Evolutionary conservation across 2,888 invertebrate genomes (phyloP).

Genomic region (Meiosimyza decipiens): DNA sequence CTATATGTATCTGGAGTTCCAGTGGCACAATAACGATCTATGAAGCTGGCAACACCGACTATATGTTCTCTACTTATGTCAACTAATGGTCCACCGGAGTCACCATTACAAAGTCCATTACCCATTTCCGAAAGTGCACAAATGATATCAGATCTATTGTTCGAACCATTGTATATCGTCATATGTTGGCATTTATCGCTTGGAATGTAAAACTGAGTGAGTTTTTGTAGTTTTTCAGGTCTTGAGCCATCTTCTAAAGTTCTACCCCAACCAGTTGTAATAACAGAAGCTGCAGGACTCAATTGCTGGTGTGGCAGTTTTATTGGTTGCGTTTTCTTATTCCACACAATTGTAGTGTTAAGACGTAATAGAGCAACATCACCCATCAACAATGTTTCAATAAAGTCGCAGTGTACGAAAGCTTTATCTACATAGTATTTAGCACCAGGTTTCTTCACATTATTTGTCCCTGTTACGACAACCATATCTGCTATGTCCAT

Average conservation of each 20-base stretch:
- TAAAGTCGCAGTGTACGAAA: conserved; percentile 56
- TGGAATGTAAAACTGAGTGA: too few species aligned
- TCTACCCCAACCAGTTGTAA: too few species aligned
- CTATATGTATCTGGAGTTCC: conserved; percentile 58
- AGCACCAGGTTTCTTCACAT: conserved; percentile 49
- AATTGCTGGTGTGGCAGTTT: conserved; percentile 69
- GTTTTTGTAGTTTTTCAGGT: too few species aligned
- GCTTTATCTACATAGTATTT: conserved; percentile 51
- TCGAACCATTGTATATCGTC: too few species aligned
- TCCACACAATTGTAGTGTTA: conserved; percentile 68
- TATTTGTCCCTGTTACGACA: conserved; percentile 55
- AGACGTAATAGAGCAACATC: conserved; percentile 77
- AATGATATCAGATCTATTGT: too few species aligned
- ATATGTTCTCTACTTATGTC: too few species aligned
- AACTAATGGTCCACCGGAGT: too few species aligned
- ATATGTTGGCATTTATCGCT: too few species aligned
- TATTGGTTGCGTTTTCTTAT: conserved; percentile 69
- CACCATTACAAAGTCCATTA: too few species aligned
- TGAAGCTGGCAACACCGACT: conserved; percentile 53
- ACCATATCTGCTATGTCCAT: conserved; percentile 44
- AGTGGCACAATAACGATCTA: conserved; percentile 67
- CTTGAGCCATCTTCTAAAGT: too few species aligned
- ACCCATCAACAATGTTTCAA: conserved; percentile 64
- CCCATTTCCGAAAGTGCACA: too few species aligned
- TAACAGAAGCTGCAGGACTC: conserved; percentile 74